phyloP scores from a whole-genome alignment of 2,113 vertebrate species.

The Condylura cristata region DNA sequence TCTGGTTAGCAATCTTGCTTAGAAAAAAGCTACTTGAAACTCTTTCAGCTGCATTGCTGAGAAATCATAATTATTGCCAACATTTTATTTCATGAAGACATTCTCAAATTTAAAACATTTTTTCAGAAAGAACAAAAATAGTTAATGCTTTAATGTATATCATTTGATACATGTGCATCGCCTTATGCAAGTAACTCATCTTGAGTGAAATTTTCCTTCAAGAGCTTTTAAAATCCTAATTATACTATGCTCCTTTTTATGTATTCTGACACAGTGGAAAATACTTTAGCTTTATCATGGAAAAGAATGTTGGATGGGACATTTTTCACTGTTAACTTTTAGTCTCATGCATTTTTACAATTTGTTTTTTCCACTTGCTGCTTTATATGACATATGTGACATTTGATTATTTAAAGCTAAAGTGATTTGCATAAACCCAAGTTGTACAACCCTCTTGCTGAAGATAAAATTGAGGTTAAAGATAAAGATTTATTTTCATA shows the following conservation, averaged over 20 bases:
- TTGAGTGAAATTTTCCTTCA: slow-evolving; percentile 48
- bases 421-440: slow-evolving; percentile 66
- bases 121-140: slow-evolving; percentile 36
- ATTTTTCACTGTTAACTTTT: slow-evolving; percentile 58
- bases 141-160: slow-evolving; percentile 36
- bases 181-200: neutral
- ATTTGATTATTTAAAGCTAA: slow-evolving; percentile 66
- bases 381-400: slow-evolving; percentile 50
- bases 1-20: slow-evolving; percentile 20
- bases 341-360: slow-evolving; percentile 51
- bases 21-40: slow-evolving; percentile 13
- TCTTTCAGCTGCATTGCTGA: neutral
- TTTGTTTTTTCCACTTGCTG: slow-evolving; percentile 70
- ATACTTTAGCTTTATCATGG: slow-evolving; percentile 64
- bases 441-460: slow-evolving; percentile 1
- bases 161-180: slow-evolving; percentile 1
- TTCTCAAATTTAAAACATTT: slow-evolving; percentile 26
- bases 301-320: slow-evolving; percentile 40
- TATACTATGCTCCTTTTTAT: neutral
- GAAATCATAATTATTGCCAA: neutral
- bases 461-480: slow-evolving; percentile 71
- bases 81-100: slow-evolving; percentile 8
- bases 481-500: slow-evolving; percentile 74
- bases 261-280: slow-evolving; percentile 24
- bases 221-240: slow-evolving; percentile 44